Evolutionary conservation across 1,140 invertebrate genomes (phyloP).

Genomic region (Proales similis): DNA sequence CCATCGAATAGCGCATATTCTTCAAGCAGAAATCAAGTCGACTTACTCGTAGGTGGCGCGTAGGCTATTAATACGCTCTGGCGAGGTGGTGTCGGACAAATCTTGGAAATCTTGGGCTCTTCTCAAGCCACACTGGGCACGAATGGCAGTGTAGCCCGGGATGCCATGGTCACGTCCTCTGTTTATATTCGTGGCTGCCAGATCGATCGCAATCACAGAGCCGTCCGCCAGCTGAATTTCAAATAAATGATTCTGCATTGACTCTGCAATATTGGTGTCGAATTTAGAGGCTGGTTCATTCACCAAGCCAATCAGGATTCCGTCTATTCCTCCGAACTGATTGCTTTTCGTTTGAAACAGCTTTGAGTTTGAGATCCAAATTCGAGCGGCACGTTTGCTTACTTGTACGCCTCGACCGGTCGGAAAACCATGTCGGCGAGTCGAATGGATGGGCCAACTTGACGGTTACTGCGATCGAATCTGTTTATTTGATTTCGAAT

Average conservation of each 20-base stretch:
- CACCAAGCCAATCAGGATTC: conserved; percentile 13
- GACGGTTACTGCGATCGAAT: conserved; percentile 17
- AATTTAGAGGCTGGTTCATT: conserved; percentile 35
- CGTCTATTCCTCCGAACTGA: conserved; percentile 3
- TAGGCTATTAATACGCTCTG: conserved; percentile 5
- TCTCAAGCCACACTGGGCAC: conserved; percentile 62
- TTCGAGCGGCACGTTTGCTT: not conserved
- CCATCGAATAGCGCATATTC: no score
- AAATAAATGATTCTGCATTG: conserved; percentile 22
- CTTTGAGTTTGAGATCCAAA: no score
- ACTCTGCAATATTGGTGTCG: conserved; percentile 12
- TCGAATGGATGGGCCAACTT: not conserved
- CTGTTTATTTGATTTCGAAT: conserved; percentile 45
- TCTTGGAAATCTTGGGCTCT: conserved; percentile 22
- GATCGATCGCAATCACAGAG: conserved; percentile 56
- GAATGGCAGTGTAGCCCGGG: conserved; percentile 78
- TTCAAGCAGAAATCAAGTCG: not conserved
- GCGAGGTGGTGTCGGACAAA: conserved; percentile 14
- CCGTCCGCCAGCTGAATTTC: conserved; percentile 21
- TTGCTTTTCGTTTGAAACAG: not conserved
- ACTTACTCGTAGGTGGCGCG: conserved; percentile 13
- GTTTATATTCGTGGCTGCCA: conserved; percentile 94
- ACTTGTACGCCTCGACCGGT: conserved; percentile 32
- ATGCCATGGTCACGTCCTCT: conserved; percentile 85
- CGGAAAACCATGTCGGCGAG: conserved; percentile 25